phyloP scores from a whole-genome alignment of 2,888 invertebrate species.

The Atethmia centrago region DNA sequence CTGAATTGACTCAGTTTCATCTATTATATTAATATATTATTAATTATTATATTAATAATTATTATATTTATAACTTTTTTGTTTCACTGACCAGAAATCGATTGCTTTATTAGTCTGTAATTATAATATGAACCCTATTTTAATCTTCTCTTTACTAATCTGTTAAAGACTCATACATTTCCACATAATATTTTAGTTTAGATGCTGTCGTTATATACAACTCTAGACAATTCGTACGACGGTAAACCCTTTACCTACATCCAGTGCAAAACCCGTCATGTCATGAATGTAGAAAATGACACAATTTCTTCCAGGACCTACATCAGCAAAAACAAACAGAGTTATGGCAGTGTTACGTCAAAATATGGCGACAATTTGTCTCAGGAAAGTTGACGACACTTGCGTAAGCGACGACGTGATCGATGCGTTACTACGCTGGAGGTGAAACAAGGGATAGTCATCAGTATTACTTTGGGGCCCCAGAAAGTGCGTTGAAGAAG shows the following conservation, averaged over 20 bases:
- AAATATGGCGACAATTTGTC: slow-evolving; percentile 54
- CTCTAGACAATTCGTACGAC: neutral
- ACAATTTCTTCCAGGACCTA: slow-evolving; percentile 37
- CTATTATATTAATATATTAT: too few species aligned
- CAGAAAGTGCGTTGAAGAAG: slow-evolving; percentile 46
- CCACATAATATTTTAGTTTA: neutral
- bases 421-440: slow-evolving; percentile 74
- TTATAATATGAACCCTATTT: too few species aligned
- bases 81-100: too few species aligned
- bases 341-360: slow-evolving; percentile 51
- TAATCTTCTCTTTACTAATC: too few species aligned
- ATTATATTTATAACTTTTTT: too few species aligned
- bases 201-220: neutral
- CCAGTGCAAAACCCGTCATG: slow-evolving; percentile 15
- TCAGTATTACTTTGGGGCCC: slow-evolving; percentile 63
- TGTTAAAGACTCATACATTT: neutral
- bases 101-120: too few species aligned
- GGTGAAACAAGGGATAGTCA: slow-evolving; percentile 73
- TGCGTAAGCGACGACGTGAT: slow-evolving; percentile 62
- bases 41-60: too few species aligned
- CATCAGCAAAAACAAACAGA: slow-evolving; percentile 58
- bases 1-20: too few species aligned
- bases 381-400: slow-evolving; percentile 52
- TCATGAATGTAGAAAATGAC: slow-evolving; percentile 18
- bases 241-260: slow-evolving; percentile 23